Percentiles rank a stretch among this genome's conserved stretches.
These are phyloP conservation scores for Bemisia tabaci DNA, from an alignment of 1,140 invertebrate species.

Conservation along the genomic window DNA sequence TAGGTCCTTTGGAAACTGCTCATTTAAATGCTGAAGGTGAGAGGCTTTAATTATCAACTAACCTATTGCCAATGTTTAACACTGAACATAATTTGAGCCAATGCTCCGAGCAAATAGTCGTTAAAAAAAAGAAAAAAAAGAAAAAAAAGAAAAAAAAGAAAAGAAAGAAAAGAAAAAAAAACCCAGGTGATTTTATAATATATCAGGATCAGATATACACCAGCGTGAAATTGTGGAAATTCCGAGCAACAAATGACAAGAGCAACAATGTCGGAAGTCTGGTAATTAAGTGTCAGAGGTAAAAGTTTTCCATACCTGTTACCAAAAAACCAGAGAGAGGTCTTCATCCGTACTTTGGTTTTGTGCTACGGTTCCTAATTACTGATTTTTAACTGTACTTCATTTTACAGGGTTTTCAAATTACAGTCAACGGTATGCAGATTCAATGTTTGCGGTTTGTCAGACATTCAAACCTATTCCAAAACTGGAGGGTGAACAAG, in stretches of 20 bases:
- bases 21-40: slow-evolving; percentile 89
- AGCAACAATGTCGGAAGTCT: too few species aligned
- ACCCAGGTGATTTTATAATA: too few species aligned
- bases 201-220: too few species aligned
- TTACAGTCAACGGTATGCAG: slow-evolving; percentile 59
- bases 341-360: too few species aligned
- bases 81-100: background rate
- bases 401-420: slow-evolving; percentile 43
- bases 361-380: too few species aligned
- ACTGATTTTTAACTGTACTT: too few species aligned
- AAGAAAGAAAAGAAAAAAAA: background rate
- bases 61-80: background rate
- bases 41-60: slow-evolving; percentile 13
- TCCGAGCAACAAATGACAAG: too few species aligned
- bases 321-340: too few species aligned
- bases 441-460: slow-evolving; percentile 63
- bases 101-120: background rate
- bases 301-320: too few species aligned
- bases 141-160: background rate
- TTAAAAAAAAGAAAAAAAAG: background rate
- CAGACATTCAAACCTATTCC: slow-evolving; percentile 60
- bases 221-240: too few species aligned
- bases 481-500: slow-evolving; percentile 44
- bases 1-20: slow-evolving; percentile 85
- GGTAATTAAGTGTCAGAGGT: too few species aligned